Evolutionary conservation across 1,140 invertebrate genomes (phyloP).

Genomic region (Scaptomyza pallida): DNA sequence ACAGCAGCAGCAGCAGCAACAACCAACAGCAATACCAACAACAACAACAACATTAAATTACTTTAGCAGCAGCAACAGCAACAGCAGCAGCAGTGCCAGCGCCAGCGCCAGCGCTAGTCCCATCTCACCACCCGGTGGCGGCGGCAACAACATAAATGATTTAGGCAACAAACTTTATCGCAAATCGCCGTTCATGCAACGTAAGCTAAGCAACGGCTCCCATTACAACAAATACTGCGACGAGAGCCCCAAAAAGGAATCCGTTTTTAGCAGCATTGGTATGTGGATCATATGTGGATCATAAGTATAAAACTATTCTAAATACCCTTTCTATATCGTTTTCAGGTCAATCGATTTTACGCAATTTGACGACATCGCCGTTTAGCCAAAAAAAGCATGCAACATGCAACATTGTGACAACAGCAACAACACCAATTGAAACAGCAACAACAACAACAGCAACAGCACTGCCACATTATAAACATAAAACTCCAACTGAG

Average conservation of each 20-base stretch:
- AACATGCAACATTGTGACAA: constrained; percentile 21
- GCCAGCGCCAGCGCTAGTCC: constrained; percentile 29
- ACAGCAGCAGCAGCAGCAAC: constrained; percentile 13
- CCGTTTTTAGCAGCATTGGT: constrained; percentile 80
- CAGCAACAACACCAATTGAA: constrained; percentile 31
- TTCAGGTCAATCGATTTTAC: constrained; percentile 76
- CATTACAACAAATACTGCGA: constrained; percentile 63
- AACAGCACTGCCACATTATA: constrained; percentile 55
- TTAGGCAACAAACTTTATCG: constrained; percentile 73
- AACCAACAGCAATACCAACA: constrained; percentile 6
- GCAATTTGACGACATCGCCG: constrained; percentile 80
- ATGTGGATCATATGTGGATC: constrained; percentile 38
- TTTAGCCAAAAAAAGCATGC: constrained; percentile 82
- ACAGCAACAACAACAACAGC: constrained; percentile 8
- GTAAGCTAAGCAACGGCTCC: constrained; percentile 74
- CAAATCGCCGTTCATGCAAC: constrained; percentile 81
- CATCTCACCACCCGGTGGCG: constrained; percentile 31
- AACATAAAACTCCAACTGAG: constrained; percentile 44
- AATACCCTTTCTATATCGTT: background rate
- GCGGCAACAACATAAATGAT: constrained; percentile 31
- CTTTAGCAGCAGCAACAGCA: constrained; percentile 48
- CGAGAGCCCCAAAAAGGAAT: constrained; percentile 81
- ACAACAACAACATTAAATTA: constrained; percentile 45
- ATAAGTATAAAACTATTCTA: background rate
- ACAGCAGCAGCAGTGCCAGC: constrained; percentile 34